Evolutionary conservation across 2,888 invertebrate species (phyloP), one percentile per base, ranked within the genome.

Genomic region (Drosophila longiperda): DNA sequence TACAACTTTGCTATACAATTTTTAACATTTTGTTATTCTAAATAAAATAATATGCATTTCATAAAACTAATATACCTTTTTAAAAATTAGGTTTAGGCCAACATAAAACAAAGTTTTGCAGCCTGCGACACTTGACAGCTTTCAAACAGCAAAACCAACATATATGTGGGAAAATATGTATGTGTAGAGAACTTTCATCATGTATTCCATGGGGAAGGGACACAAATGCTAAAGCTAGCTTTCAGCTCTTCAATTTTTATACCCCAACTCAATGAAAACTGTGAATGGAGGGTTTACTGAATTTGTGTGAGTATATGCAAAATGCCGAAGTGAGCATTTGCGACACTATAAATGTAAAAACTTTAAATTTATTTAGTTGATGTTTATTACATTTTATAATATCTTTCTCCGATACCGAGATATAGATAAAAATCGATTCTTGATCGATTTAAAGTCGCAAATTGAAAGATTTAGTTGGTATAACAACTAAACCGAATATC

Each of bases 201-300:
- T 58, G 33, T 48, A 45, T 55, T 52, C n/a, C 73, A 53, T 48
- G 61, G 55, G 57, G 38, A 68, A 54, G 17, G 48, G 17, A 58
- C 48, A 20, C 32, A 61, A 65, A 65, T 54, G 67, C 60, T 78
- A 62, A 36, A 57, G 59, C 60, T 76, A 52, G 66, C 75, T 76
- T 80, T 79, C 54, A 38, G 53, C 61, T 66, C 23, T 63, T 54
- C 49, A 53, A 23, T 34, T 23, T 45, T 0, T 20, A 45, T 15
- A 20, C 20, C 20, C 15, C 20, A 20, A 15, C 3, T 45, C 20
- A 15, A 8, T 23, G 8, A 23, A 45, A 45, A 45, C 15, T 1
- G 8, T 45, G 2, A 20, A n/a, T n/a, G 20, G 23, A 15, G 1
- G 8, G 45, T 15, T 23, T 45, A 23, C 15, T 45, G 20, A 45